Evolutionary conservation across 2,888 invertebrate species (phyloP), one percentile per base, ranked within the genome.

Genomic region (Dicycla oo): DNA sequence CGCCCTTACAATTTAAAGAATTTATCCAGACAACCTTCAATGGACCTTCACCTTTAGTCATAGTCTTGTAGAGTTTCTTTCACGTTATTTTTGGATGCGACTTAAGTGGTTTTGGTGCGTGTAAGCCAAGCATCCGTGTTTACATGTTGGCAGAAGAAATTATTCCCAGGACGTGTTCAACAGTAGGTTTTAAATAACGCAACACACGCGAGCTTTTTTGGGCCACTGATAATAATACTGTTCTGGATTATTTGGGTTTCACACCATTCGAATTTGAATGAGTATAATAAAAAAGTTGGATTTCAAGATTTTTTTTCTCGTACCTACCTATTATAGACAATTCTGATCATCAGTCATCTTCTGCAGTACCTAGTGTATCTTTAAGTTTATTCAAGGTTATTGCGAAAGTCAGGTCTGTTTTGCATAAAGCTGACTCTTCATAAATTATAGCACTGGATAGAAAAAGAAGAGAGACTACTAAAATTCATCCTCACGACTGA

Each of bases 111-210:
- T 90, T 84, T 71, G 26, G 13, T 8, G 34, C 23, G 38, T 10
- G 26, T 40, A 5, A n/a, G 5, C 13, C 68, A 70, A 75, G 86
- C 87, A 88, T 89, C 88, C 88, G 91, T 93, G 94, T 94, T 94
- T 93, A 94, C 92, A 92, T 92, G 92, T 92, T 89, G 90, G 90
- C 88, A 89, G 89, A 91, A 92, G 91, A 91, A 94, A 93, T 93
- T 91, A 92, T 92, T 92, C 91, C 88, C 88, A 91, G 88, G 88
- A 90, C 89, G 89, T 89, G 89, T 90, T 86, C 84, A 90, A 81
- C 88, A 79, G 86, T 87, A 87, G 87, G 88, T 90, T 91, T 92
- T 90, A 90, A 92, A 93, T 91, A 91, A 91, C 88, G 77, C 73
- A 76, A 85, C 84, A 82, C 84, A 83, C 84, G 84, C 84, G 79